Conservation (phyloP, 2,113 vertebrate genomes). For the Thalassoma bifasciatum region DNA sequence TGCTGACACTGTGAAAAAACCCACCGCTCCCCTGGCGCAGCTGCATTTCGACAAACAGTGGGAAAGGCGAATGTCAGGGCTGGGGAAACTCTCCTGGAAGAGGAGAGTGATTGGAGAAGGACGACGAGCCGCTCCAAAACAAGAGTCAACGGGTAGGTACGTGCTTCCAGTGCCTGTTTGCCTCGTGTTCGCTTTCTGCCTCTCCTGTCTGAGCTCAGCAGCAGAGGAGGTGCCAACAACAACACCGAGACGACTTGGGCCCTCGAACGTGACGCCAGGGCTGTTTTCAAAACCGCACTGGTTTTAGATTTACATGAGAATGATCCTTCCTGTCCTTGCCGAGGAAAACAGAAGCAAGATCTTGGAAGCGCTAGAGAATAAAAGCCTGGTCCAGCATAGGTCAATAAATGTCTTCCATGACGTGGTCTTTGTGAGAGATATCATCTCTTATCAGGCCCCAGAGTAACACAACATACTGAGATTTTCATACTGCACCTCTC, state of each 20-base stretch:
- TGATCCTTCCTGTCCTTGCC: conserved; percentile 40
- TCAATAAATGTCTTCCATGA: conserved; percentile 48
- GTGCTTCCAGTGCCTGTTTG: conserved; percentile 20
- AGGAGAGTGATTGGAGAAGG: conserved; percentile 16
- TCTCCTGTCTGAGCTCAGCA: conserved; percentile 36
- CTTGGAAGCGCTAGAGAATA: conserved; percentile 40
- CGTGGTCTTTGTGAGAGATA: conserved; percentile 35
- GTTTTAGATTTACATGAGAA: conserved; percentile 63
- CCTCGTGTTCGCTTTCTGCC: conserved; percentile 34
- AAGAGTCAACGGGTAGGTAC: conserved; percentile 30
- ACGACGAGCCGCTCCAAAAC: conserved; percentile 29
- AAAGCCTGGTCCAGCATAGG: conserved; percentile 51
- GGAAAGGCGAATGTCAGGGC: conserved; percentile 39
- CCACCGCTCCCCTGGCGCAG: conserved; percentile 62
- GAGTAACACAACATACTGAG: background rate
- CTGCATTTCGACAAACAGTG: conserved; percentile 67
- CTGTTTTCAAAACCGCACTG: conserved; percentile 72
- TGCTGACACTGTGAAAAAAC: conserved; percentile 77
- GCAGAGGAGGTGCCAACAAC: conserved; percentile 45
- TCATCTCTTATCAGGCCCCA: conserved; percentile 16
- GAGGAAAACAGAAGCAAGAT: conserved; percentile 40
- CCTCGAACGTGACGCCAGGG: conserved; percentile 65
- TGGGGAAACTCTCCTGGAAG: conserved; percentile 56
- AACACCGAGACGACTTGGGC: conserved; percentile 60
- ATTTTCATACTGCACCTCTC: no score